Evolutionary conservation across 1,140 invertebrate species (phyloP).

Genomic region (Temnothorax longispinosus): DNA sequence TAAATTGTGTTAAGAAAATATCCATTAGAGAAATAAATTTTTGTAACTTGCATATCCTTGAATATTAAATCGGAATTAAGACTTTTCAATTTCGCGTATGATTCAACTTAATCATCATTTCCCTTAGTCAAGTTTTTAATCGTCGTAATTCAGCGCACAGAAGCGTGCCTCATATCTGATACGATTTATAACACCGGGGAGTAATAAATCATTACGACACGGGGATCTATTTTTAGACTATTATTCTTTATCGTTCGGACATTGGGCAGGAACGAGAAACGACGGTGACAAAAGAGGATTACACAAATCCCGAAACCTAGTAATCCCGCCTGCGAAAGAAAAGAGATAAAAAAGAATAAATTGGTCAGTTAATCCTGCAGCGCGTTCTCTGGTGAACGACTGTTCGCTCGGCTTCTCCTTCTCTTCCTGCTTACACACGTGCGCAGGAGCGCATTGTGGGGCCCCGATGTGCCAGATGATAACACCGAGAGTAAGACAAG

Average conservation of each 20-base stretch:
- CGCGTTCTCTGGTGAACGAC: conserved; percentile 49
- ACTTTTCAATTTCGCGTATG: background rate
- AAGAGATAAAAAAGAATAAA: conserved; percentile 13
- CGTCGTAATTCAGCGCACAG: background rate
- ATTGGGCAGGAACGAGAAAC: background rate
- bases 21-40: background rate
- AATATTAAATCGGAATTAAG: background rate
- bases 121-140: no score
- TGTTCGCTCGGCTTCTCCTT: conserved; percentile 36
- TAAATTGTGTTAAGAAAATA: background rate
- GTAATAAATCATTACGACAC: background rate
- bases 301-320: conserved; percentile 27
- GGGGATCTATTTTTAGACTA: background rate
- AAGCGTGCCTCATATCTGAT: background rate
- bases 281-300: conserved; percentile 27
- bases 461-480: conserved; percentile 55
- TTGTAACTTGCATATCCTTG: background rate
- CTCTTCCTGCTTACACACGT: conserved; percentile 53
- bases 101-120: background rate
- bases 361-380: conserved; percentile 45
- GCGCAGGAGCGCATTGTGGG: conserved; percentile 30
- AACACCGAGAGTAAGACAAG: conserved; percentile 49
- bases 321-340: conserved; percentile 7
- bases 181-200: background rate
- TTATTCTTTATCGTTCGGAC: background rate